A percentile compares a stretch with the other conserved stretches of the same genome.
phyloP scores from a whole-genome alignment of 2,888 invertebrate species.

The Pocota personata region DNA sequence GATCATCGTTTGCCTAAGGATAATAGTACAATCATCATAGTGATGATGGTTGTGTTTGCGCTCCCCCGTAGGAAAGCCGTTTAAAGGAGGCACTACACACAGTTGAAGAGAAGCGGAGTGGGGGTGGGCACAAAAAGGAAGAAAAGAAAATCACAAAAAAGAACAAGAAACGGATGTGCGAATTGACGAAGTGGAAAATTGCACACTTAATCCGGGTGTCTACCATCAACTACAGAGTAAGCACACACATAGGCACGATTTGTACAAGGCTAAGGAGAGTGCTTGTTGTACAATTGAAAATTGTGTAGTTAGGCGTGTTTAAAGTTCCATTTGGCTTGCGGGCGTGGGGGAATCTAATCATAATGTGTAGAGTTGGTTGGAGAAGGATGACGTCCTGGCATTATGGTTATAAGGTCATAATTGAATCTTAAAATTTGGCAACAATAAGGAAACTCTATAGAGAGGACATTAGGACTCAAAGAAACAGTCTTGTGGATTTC shows the following conservation, averaged over 20 bases:
- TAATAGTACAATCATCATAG: slow-evolving; percentile 52
- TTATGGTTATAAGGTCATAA: not conserved
- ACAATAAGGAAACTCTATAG: too few relatives aligned
- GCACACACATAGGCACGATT: not conserved
- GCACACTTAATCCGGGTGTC: slow-evolving; percentile 62
- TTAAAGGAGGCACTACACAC: not conserved
- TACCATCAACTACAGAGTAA: not conserved
- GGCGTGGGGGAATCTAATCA: not conserved
- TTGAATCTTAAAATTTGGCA: too few relatives aligned
- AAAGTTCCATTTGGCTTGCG: not conserved
- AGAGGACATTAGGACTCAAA: too few relatives aligned
- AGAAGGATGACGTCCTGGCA: not conserved
- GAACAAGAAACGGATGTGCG: slow-evolving; percentile 54
- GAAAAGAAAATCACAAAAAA: slow-evolving; percentile 1
- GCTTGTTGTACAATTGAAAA: slow-evolving; percentile 29
- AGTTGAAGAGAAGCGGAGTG: not conserved
- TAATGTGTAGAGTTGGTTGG: not conserved
- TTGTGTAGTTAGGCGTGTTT: slow-evolving; percentile 22
- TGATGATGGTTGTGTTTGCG: slow-evolving; percentile 52
- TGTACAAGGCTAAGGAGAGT: slow-evolving; percentile 24
- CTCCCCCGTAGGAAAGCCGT: slow-evolving; percentile 24
- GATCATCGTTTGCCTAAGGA: slow-evolving; percentile 57
- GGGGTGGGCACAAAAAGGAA: not conserved
- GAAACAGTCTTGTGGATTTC: too few relatives aligned
- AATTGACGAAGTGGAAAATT: slow-evolving; percentile 63